A percentile compares a stretch with the other conserved stretches of the same genome.
Conservation (phyloP, 92 coral and sea anemone genomes). For the Scolanthus callimorphus region DNA sequence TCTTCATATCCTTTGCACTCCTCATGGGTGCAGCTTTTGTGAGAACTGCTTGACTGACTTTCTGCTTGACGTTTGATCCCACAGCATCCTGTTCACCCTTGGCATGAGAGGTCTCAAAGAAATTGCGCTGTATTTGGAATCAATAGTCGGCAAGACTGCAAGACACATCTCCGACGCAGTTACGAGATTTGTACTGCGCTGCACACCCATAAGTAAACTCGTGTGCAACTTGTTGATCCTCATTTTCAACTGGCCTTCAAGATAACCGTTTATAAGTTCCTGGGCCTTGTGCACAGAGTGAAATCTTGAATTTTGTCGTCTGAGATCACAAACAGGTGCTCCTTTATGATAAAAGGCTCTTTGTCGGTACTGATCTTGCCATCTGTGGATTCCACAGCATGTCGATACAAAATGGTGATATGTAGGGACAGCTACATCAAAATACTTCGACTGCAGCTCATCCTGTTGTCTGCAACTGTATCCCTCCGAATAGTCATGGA, state of each 20-base stretch:
- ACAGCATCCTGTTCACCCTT: slow-evolving; percentile 56
- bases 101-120: slow-evolving; percentile 35
- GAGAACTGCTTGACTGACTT: slow-evolving; percentile 51
- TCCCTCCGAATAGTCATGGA: slow-evolving; percentile 27
- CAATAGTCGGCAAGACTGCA: slow-evolving; percentile 47
- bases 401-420: slow-evolving; percentile 50
- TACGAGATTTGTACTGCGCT: slow-evolving; percentile 50
- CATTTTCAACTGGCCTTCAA: slow-evolving; percentile 16
- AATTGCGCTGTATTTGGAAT: slow-evolving; percentile 8
- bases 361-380: slow-evolving; percentile 34
- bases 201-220: slow-evolving; percentile 62
- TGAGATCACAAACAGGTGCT: slow-evolving; percentile 47
- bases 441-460: slow-evolving; percentile 49
- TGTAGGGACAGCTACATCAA: slow-evolving; percentile 45
- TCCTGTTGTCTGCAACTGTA: slow-evolving; percentile 47
- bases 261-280: slow-evolving; percentile 15
- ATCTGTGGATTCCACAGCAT: slow-evolving; percentile 45
- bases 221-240: slow-evolving; percentile 28
- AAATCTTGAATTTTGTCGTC: slow-evolving; percentile 39
- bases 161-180: slow-evolving; percentile 46
- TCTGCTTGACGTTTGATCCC: slow-evolving; percentile 53
- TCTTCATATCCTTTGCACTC: slow-evolving; percentile 35
- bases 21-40: slow-evolving; percentile 34
- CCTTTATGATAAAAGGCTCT: slow-evolving; percentile 33
- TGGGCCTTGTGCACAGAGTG: slow-evolving; percentile 44